Conservation (phyloP, 92 coral and sea anemone species). For the Umimayanthus kanabou region DNA sequence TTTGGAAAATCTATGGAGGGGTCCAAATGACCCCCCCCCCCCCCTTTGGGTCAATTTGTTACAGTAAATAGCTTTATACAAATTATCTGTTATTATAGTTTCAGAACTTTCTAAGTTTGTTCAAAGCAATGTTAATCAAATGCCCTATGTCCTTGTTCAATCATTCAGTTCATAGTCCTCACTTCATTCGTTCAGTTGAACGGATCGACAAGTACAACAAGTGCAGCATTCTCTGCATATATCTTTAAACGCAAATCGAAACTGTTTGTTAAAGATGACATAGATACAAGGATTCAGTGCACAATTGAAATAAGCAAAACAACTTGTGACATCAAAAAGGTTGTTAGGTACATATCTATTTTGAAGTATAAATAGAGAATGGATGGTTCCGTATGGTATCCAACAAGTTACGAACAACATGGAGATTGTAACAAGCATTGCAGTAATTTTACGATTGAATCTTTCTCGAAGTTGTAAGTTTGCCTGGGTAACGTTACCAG, state of each 20-base stretch:
- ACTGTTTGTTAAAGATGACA: not conserved
- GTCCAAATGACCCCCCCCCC: too few species aligned
- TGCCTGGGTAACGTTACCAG: conserved; percentile 8
- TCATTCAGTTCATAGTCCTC: too few species aligned
- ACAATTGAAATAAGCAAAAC: conserved; percentile 10
- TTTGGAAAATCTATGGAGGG: too few species aligned
- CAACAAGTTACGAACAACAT: not conserved
- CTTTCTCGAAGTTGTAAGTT: not conserved
- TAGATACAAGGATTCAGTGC: too few species aligned
- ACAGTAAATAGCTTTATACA: too few species aligned
- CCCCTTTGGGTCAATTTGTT: too few species aligned
- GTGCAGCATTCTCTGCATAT: not conserved
- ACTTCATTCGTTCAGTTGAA: too few species aligned
- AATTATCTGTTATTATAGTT: too few species aligned
- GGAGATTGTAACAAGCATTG: not conserved
- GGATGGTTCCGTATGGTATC: conserved; percentile 7
- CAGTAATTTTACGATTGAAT: not conserved
- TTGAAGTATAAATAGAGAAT: not conserved
- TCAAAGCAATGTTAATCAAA: too few species aligned
- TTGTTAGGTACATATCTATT: not conserved
- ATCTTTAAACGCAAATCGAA: conserved; percentile 15
- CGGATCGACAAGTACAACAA: too few species aligned
- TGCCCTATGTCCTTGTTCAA: too few species aligned
- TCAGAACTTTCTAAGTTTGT: too few species aligned
- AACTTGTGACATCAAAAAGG: conserved; percentile 21